Conservation (phyloP, 2,113 vertebrate genomes). For the Tringa solitaria region DNA sequence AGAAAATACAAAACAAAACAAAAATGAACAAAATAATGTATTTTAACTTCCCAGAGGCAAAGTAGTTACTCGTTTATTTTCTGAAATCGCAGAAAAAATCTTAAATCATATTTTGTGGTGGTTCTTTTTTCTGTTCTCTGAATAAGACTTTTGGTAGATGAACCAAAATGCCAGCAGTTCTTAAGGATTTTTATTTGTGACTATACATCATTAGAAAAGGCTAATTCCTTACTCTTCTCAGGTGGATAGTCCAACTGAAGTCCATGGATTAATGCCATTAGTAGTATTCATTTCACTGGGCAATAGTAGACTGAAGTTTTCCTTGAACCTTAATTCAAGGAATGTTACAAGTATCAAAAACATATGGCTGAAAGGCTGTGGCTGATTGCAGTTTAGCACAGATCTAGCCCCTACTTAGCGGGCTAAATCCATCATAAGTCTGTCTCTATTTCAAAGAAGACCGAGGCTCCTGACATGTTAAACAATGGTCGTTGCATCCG, state of each 20-base stretch:
- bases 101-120: not conserved
- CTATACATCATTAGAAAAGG: not conserved
- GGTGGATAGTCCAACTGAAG: not conserved
- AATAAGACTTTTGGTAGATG: not conserved
- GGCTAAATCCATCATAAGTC: not conserved
- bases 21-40: not conserved
- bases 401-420: not conserved
- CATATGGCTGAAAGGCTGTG: not conserved
- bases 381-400: not conserved
- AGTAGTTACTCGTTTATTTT: not conserved
- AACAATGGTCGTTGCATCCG: not conserved
- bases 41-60: not conserved
- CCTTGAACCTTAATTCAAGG: slow-evolving; percentile 1
- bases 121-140: fast-evolving
- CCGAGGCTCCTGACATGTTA: not conserved
- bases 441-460: slow-evolving; percentile 13
- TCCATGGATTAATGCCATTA: not conserved
- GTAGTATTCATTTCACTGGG: slow-evolving; percentile 1
- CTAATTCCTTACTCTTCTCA: not conserved
- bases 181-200: not conserved
- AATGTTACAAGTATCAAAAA: slow-evolving; percentile 34
- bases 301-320: slow-evolving; percentile 9
- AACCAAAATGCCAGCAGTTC: not conserved
- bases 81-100: not conserved
- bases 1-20: not conserved